Evolutionary conservation across 2,888 invertebrate species (phyloP), one percentile per base, ranked within the genome.

Genomic region (Saturnia pavonia): DNA sequence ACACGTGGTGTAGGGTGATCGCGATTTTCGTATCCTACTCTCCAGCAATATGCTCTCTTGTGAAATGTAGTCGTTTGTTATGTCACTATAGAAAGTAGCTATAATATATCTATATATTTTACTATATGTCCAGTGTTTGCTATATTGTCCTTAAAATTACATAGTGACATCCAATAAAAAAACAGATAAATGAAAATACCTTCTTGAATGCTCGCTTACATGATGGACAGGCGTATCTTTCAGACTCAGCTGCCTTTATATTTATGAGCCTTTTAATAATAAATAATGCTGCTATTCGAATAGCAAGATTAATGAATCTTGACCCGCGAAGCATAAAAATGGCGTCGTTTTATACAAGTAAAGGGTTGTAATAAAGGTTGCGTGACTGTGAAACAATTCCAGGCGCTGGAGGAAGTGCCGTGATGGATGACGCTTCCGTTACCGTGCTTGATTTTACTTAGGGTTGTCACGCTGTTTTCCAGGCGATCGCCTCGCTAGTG

Each of bases 291-390:
- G 69, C 73, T 70, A 75, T 74, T 77, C 67, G 73, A 75, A 74
- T 73, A 70, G 68, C 67, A 72, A 75, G 75, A 80, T 80, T 81
- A 75, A 80, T 80, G 74, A 74, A 60, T 19, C 69, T 68, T 42
- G 70, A 14, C 67, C 54, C 34, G 65, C 43, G 68, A 34, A 48
- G 65, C 68, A 69, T 70, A 70, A 72, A 69, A 70, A 72, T 72
- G 40, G 67, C 70, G 70, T 68, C 72, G 68, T 54, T 65, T 73
- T 57, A 72, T 70, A 76, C 72, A 74, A 74, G 68, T 72, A 72
- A 77, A 80, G 80, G 80, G 76, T 77, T 77, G 75, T 80, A 80
- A 82, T 80, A 79, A 81, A 77, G 81, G 80, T 83, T 65, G 76
- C 78, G 80, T 81, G 80, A 81, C 78, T 74, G 67, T 68, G 74